Base-by-base conservation (phyloP, 2,797 vertebrate species). In the Ptychadena robeensis region DNA sequence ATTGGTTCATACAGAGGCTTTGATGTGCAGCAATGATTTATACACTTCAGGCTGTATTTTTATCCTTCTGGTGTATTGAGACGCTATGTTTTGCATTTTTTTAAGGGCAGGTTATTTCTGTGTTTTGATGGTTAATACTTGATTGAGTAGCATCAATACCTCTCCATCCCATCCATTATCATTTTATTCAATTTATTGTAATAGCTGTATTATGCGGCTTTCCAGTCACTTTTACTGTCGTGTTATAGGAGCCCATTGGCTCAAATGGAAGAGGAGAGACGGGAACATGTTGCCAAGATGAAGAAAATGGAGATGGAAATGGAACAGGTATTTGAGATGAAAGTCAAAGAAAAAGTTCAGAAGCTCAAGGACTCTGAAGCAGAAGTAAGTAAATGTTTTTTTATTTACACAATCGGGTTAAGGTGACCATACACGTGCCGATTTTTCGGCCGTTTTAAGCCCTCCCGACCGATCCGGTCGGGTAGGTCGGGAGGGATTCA, bases 281-380 rank as follows among this genome's bases (percentile, higher is more conserved):
- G 97, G 85, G 98, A 99, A 85, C 97, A 99, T 5, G 98, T 98
- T 89, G 87, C 96, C 53, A 99, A 99, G 89, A 99, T 99, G 97
- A 98, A 98, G 89, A 98, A 99, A 89, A 99, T 99, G 98, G 98
- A 99, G 88, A 97, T 98, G 96, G 98, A 99, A 87, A 99, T 99
- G 98, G 97, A 99, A 79, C 97, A 98, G 88, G 98, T 99, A 88
- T 99, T 99, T 87, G 98, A 99, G 89, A 98, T 99, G 97, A 99
- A 99, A 91, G 98, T 99, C 89, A 98, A 98, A 91, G 98, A 99
- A 87, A 99, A 99, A 88, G 94, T 99, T 90, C 98, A 98, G 90
- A 99, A 99, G 88, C 95, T 99, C 89, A 98, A 96, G 91, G 97
- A 99, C 91, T 99, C 98, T n/a, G 98, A 99, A 94, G 97, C 96